Evolutionary conservation across 2,797 vertebrate genomes (phyloP).

Genomic region (Chelonia mydas): DNA sequence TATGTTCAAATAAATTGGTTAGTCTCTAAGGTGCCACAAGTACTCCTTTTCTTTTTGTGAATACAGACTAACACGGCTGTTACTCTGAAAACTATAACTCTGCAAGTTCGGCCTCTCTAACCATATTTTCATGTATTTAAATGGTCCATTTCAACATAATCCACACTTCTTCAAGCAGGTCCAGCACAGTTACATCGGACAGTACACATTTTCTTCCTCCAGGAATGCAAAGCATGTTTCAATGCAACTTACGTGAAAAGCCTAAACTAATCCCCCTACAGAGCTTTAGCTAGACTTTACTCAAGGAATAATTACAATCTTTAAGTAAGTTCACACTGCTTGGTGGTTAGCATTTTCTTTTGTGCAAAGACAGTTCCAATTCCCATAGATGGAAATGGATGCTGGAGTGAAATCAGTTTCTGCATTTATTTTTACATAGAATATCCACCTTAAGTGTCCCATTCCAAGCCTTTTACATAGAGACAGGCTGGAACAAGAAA

Average conservation of each 20-base stretch:
- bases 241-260: constrained; percentile 43
- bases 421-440: background rate
- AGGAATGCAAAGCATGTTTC: constrained; percentile 56
- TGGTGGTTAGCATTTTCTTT: constrained; percentile 15
- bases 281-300: constrained; percentile 37
- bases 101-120: background rate
- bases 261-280: constrained; percentile 36
- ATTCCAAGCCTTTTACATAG: constrained; percentile 29
- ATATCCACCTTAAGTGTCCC: constrained; percentile 62
- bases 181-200: background rate
- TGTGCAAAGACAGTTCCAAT: background rate
- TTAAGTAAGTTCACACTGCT: background rate
- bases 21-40: too few relatives aligned
- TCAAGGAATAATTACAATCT: constrained; percentile 41
- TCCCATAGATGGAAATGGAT: constrained; percentile 51
- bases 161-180: background rate
- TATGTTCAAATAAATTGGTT: too few relatives aligned
- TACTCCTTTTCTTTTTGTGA: too few relatives aligned
- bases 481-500: constrained; percentile 56
- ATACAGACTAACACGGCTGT: too few relatives aligned
- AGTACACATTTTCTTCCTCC: background rate
- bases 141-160: background rate
- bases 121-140: accelerated
- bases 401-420: constrained; percentile 58
- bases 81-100: too few relatives aligned